Evolutionary conservation across 23 tunicate species (phyloP).

Genomic region (Phallusia fumigata): DNA sequence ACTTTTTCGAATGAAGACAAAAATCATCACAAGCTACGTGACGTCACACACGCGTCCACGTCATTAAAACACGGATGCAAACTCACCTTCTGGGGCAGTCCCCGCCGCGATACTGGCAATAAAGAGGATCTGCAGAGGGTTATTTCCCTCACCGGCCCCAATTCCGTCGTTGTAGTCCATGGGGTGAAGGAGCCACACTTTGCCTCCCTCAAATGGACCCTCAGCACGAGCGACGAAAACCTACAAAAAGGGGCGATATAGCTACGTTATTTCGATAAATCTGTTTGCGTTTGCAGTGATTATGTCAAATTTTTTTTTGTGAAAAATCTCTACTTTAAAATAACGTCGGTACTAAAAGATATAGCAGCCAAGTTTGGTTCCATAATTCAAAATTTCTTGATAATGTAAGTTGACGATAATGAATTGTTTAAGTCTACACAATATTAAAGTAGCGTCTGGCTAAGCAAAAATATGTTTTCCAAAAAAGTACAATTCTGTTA

Average conservation of each 20-base stretch:
- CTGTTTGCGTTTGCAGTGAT: no score
- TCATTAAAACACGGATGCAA: not conserved
- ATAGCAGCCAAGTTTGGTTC: no score
- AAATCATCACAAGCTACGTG: not conserved
- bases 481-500: no score
- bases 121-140: constrained; percentile 18
- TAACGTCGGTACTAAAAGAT: no score
- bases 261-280: no score
- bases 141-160: constrained; percentile 8
- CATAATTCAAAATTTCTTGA: no score
- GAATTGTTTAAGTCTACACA: no score
- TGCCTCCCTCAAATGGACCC: constrained; percentile 32
- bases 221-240: constrained; percentile 42
- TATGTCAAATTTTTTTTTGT: no score
- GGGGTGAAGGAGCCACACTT: constrained; percentile 47
- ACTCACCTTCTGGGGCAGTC: constrained; percentile 35
- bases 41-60: not conserved
- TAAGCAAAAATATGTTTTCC: no score
- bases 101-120: constrained; percentile 18
- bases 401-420: no score
- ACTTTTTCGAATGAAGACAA: not conserved
- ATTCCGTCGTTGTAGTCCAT: constrained; percentile 37
- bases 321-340: no score
- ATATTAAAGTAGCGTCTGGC: no score
- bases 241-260: constrained; percentile 29